Evolutionary conservation across 2,888 invertebrate genomes (phyloP), one percentile per base, ranked within the genome.

Genomic region (Andrena bicolor): DNA sequence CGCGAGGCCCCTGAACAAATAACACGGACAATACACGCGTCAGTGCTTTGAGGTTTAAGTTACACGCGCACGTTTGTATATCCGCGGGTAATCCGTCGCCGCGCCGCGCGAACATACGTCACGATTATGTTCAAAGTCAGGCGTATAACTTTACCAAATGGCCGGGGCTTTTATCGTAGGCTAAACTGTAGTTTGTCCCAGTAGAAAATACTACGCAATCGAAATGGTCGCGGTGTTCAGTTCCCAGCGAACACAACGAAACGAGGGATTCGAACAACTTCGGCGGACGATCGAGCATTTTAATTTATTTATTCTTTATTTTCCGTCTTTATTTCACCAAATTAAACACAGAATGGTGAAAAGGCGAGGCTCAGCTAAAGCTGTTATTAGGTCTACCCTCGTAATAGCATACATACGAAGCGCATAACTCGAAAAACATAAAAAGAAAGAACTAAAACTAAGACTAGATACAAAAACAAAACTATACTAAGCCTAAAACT

Each of bases 101-200:
- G 60, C 8, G 10, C 23, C 16, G 60, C 48, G n/a, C 7, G 51
- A 63, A 64, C 63, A 35, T 35, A 26, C 51, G 13, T 30, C 32
- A n/a, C 63, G 63, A 63, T 64, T n/a, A n/a, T 35, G 51, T 41
- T 26, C 63, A 72, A 72, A 64, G 63, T 64, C 63, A 64, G 23
- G 16, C 63, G 26, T 64, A 64, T 63, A 64, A 70, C 69, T 13
- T 13, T n/a, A 48, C 41, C 20, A n/a, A 56, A 58, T 58, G 35
- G 65, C 49, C 13, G 26, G 28, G n/a, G 28, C 58, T 58, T 56
- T 58, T 58, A n/a, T 58, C 13, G 35, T 23, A 56, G 53, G 69
- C 26, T 41, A 58, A 56, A 41, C 56, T n/a, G 41, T 1, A 53
- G 69, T 30, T 58, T 32, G 41, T 6, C 13, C 32, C 10, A 5